These are phyloP conservation scores for Tanypteryx hageni DNA, from an alignment of 2,888 invertebrate species.

Conservation along the genomic window DNA sequence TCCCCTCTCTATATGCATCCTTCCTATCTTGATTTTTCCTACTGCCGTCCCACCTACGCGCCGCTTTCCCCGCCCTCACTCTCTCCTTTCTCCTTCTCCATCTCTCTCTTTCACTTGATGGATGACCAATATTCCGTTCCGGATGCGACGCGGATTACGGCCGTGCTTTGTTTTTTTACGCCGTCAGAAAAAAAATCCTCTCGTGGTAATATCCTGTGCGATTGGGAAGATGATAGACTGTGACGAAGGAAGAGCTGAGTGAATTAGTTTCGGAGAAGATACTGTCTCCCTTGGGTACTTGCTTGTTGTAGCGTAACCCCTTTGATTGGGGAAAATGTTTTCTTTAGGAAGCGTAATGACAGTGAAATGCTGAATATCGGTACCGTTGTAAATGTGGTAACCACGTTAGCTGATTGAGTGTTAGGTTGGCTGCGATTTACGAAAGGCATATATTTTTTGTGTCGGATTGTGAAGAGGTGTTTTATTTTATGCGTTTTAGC, in stretches of 20 bases:
- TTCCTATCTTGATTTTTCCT: too few species aligned
- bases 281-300: background rate
- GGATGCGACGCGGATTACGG: background rate
- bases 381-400: too few species aligned
- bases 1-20: too few species aligned
- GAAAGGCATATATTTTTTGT: too few species aligned
- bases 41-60: too few species aligned
- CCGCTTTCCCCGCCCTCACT: background rate
- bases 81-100: background rate
- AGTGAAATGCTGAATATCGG: too few species aligned
- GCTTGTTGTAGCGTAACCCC: background rate
- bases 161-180: background rate
- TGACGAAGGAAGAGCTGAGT: background rate
- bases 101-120: background rate
- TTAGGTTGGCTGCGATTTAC: too few species aligned
- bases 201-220: background rate
- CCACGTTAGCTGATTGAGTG: too few species aligned
- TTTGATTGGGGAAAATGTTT: background rate
- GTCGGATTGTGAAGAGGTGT: background rate
- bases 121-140: constrained; percentile 1
- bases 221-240: background rate
- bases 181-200: background rate
- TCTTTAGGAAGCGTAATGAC: background rate
- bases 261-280: background rate
- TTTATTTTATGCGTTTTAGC: background rate